A percentile compares a stretch with the other conserved stretches of the same genome.
Conservation (phyloP, 1,140 invertebrate genomes). For the Pteromalus puparum region DNA sequence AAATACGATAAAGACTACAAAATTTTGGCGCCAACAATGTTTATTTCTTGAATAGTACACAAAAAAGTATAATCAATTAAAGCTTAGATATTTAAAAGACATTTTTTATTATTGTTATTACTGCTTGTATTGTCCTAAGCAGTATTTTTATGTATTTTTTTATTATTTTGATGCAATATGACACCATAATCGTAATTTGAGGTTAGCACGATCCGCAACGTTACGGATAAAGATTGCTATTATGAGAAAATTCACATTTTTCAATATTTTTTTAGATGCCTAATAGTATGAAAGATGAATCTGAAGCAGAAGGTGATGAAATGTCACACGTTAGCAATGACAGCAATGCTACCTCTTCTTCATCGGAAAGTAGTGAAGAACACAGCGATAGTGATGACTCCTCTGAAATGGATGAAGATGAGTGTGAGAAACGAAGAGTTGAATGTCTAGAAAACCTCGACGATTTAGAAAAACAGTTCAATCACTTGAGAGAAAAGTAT, state of each 20-base stretch:
- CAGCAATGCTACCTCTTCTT: conserved; percentile 74
- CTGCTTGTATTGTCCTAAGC: background rate
- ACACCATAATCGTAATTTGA: background rate
- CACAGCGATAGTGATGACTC: conserved; percentile 87
- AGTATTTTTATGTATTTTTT: background rate
- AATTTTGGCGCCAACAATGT: conserved; percentile 11
- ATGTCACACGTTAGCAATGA: conserved; percentile 74
- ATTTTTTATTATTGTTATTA: background rate
- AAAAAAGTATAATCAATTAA: background rate
- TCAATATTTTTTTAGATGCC: conserved; percentile 64
- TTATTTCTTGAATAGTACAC: background rate
- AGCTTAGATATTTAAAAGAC: background rate
- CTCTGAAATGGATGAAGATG: conserved; percentile 94
- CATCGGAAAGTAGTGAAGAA: conserved; percentile 83
- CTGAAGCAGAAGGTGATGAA: conserved; percentile 72
- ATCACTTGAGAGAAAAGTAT: conserved; percentile 89
- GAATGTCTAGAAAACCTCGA: conserved; percentile 91
- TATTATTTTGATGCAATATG: background rate
- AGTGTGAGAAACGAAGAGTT: conserved; percentile 88
- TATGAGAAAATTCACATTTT: background rate
- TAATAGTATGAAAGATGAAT: conserved; percentile 71
- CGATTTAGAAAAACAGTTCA: conserved; percentile 93
- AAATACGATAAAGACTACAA: background rate
- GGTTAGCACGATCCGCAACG: background rate
- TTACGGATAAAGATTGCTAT: background rate